Percentiles rank a stretch among this genome's conserved stretches.
Conservation (phyloP, 1,140 invertebrate species). For the Neodiprion fabricii region DNA sequence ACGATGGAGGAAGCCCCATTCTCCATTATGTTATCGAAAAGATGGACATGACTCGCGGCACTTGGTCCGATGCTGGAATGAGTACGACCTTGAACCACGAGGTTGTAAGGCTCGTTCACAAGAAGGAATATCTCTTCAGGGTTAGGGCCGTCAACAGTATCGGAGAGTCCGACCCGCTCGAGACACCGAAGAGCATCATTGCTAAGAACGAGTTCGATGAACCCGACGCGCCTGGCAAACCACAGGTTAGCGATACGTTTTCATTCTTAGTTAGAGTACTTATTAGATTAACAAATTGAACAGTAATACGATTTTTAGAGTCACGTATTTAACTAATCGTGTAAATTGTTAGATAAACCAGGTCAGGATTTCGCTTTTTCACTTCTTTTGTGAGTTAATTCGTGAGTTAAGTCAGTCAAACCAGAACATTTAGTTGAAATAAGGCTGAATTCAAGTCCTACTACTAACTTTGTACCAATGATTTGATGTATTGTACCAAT, state of each 20-base stretch:
- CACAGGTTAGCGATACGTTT: conserved; percentile 58
- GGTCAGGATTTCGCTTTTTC: no score
- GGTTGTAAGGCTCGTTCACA: conserved; percentile 86
- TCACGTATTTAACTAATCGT: no score
- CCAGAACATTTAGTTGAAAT: no score
- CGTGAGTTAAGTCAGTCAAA: no score
- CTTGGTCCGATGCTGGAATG: conserved; percentile 94
- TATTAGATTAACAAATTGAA: no score
- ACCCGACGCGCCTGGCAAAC: conserved; percentile 89
- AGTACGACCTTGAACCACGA: conserved; percentile 82
- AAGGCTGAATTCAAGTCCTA: no score
- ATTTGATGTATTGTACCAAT: no score
- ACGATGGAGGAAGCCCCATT: conserved; percentile 93
- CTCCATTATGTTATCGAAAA: conserved; percentile 97
- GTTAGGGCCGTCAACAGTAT: conserved; percentile 94
- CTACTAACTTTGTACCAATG: no score
- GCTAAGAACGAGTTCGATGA: conserved; percentile 96
- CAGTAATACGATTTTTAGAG: no score
- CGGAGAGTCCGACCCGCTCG: conserved; percentile 91
- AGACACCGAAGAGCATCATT: conserved; percentile 84
- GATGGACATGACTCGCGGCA: conserved; percentile 93
- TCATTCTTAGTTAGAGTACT: no score
- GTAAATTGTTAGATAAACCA: no score
- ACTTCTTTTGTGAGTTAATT: no score
- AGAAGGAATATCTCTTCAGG: conserved; percentile 92